Evolutionary conservation across 2,888 invertebrate species (phyloP), one percentile per base, ranked within the genome.

Genomic region (Autographa pulchrina): DNA sequence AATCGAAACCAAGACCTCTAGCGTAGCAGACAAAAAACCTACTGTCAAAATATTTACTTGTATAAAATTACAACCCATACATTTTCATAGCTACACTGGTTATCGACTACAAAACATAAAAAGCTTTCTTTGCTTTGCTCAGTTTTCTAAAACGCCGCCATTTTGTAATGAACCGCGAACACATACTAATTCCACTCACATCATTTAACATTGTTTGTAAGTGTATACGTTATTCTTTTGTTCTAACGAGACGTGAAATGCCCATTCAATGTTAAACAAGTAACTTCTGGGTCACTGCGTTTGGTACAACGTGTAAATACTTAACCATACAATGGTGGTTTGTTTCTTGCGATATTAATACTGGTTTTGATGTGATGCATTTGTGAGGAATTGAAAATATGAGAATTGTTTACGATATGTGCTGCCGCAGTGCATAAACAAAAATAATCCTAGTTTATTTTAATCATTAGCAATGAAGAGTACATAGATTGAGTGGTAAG

Each of bases 261-360:
- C 86, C 91, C 91, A 92, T 93, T 93, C 91, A 91, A 92, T 93
- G 93, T 86, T 89, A 92, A 93, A 86, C 85, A 81, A 72, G 66
- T 79, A 77, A 84, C 78, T 90, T 91, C 83, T 92, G 85, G 92
- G 92, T 91, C 91, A 89, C 77, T 80, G 84, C 76, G 81, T 82
- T 72, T 70, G 62, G 69, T 78, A 75, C 54, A 72, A 72, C 78
- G 68, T 66, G 72, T 68, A 74, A 78, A 78, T 67, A 70, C 56
- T 14, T 56, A 65, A 18, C 11, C 32, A 54, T 1, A 41, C 6
- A 62, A 11, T 14, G 20, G 54, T 8, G 3, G 54, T 54, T 43
- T 54, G 54, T 20, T 54, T 54, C 18, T 54, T 18, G 20, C 54
- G 48, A 48, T 48, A 48, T 48, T 48, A n/a, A 48, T 48, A n/a